Evolutionary conservation across 1,140 invertebrate genomes (phyloP).

Genomic region (Drosophila repleta): DNA sequence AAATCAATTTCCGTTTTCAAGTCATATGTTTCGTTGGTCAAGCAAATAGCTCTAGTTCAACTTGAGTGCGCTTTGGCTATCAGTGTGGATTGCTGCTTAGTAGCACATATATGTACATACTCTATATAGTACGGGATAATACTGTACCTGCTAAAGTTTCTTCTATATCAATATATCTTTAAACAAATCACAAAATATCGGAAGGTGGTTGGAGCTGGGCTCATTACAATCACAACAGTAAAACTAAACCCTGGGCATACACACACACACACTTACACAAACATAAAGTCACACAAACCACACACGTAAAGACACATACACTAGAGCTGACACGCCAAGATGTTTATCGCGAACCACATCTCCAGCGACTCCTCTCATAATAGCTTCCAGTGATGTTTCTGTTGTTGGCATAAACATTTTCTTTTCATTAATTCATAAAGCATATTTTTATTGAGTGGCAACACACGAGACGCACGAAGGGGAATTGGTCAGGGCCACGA

Average conservation of each 20-base stretch:
- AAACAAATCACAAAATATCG: too few species aligned
- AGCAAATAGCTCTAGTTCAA: constrained; percentile 22
- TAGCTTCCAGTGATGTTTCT: constrained; percentile 19
- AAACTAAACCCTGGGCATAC: constrained; percentile 52
- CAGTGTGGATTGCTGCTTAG: neutral
- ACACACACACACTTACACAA: constrained; percentile 14
- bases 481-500: constrained; percentile 31
- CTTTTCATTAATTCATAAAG: constrained; percentile 82
- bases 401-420: constrained; percentile 70
- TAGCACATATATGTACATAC: neutral
- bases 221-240: constrained; percentile 40
- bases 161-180: too few species aligned
- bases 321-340: constrained; percentile 32
- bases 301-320: neutral
- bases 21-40: constrained; percentile 20
- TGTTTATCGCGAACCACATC: constrained; percentile 45
- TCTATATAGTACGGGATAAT: neutral
- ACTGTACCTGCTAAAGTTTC: too few species aligned
- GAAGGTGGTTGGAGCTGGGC: neutral
- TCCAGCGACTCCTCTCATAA: constrained; percentile 17
- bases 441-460: constrained; percentile 81
- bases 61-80: constrained; percentile 18
- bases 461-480: constrained; percentile 49
- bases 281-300: constrained; percentile 4
- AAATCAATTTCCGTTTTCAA: constrained; percentile 76